Percentiles rank a stretch among this genome's conserved stretches.
These are phyloP conservation scores for Nixonia krombeini DNA, from an alignment of 1,140 invertebrate species.

Conservation along the genomic window DNA sequence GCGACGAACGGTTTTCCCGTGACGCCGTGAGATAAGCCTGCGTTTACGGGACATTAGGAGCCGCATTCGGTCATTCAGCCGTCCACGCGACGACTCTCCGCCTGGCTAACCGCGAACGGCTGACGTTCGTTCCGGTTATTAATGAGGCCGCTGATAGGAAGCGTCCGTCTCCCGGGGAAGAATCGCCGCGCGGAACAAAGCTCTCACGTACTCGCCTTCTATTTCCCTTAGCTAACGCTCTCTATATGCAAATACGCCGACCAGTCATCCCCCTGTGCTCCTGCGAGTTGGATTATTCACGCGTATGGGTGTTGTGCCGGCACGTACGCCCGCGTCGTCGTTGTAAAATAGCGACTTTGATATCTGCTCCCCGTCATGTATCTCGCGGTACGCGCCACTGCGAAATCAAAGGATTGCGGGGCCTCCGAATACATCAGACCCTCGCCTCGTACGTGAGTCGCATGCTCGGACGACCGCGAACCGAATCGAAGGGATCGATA, in stretches of 20 bases:
- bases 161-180: conserved; percentile 63
- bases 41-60: conserved; percentile 49
- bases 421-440: too few relatives aligned
- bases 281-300: conserved; percentile 49
- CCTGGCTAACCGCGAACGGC: conserved; percentile 28
- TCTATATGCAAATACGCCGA: conserved; percentile 71
- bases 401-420: conserved; percentile 69
- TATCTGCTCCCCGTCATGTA: conserved; percentile 60
- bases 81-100: conserved; percentile 39
- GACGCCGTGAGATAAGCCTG: conserved; percentile 46
- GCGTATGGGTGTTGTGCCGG: conserved; percentile 39
- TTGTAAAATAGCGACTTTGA: conserved; percentile 70
- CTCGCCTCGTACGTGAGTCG: conserved; percentile 39
- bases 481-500: neutral
- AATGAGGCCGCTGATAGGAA: conserved; percentile 65
- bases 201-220: conserved; percentile 71
- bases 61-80: conserved; percentile 54
- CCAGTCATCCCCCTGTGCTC: conserved; percentile 58
- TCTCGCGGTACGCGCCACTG: conserved; percentile 36
- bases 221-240: conserved; percentile 72
- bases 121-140: conserved; percentile 53
- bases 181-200: conserved; percentile 61
- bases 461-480: too few relatives aligned
- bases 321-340: conserved; percentile 56
- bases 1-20: conserved; percentile 50